Evolutionary conservation across 2,113 vertebrate species (phyloP).

Genomic region (Indicator indicator): DNA sequence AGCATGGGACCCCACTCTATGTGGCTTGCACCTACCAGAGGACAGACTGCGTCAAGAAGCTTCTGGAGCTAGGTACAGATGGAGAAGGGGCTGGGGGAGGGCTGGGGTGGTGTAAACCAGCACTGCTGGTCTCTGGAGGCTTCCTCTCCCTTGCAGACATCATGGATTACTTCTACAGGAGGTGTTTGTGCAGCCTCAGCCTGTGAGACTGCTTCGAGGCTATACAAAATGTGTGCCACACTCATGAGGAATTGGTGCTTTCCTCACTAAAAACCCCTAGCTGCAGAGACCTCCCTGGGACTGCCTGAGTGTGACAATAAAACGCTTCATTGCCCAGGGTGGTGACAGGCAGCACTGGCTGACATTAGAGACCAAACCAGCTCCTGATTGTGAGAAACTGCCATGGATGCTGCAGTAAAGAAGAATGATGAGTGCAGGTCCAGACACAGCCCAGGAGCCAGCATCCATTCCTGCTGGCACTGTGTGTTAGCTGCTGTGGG

Average conservation of each 20-base stretch:
- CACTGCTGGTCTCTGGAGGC: not conserved
- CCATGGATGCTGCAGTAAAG: not conserved
- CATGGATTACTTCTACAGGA: not conserved
- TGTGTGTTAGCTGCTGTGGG: not conserved
- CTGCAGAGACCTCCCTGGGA: not conserved
- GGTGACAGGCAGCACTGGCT: not conserved
- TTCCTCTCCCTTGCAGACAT: not conserved
- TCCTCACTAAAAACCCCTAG: not conserved
- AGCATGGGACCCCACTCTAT: slow-evolving; percentile 84
- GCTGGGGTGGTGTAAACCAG: not conserved
- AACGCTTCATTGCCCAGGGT: not conserved
- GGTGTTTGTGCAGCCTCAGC: not conserved
- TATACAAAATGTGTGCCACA: not conserved
- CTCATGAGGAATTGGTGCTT: not conserved
- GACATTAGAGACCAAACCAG: not conserved
- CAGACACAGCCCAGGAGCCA: not conserved
- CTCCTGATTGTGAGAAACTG: not conserved
- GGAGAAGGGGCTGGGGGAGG: not conserved
- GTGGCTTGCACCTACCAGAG: slow-evolving; percentile 81
- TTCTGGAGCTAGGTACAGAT: slow-evolving; percentile 85
- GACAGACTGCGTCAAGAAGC: slow-evolving; percentile 83
- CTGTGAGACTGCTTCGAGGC: not conserved
- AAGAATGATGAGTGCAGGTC: not conserved
- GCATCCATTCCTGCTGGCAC: not conserved
- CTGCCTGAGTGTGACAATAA: not conserved